Evolutionary conservation across 2,797 vertebrate species (phyloP), one percentile per base, ranked within the genome.

Genomic region (Ibycter americanus): DNA sequence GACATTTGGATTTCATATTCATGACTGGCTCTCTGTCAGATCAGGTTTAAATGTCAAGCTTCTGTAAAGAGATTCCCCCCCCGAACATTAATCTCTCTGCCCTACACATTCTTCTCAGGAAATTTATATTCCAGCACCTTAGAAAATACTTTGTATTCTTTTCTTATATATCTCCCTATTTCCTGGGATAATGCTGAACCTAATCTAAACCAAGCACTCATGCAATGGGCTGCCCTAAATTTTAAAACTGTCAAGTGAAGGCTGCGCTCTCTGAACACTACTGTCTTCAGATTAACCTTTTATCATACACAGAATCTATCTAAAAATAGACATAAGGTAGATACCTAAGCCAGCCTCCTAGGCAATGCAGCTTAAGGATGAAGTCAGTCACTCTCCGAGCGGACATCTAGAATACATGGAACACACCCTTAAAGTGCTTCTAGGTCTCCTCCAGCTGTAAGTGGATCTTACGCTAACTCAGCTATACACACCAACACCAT

Each of bases 1-100:
- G 23, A 90, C 72, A 88, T 81, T 70, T 83, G 18, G 38, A 91
- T 93, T 94, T 94, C 77, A 88, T 74, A 86, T 67, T 89, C 80
- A 47, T 88, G 55, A 66, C 54, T 77, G 51, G 12, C 58, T 93
- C 54, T 58, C 25, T 42, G 25, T 47, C 38, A 94, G 59, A 90
- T 11, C 29, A 71, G 17, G 36, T 90, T 92, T 87, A 90, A 91
- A 93, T 58, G 34, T 73, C 85, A 88, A 70, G 63, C 23, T 91
- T 66, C 72, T 83, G 34, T 44, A 47, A 56, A 80, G 31, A 83
- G 52, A 73, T 73, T 88, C 9, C 49, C 12, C 25, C 20, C 32
- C 22, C 2, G n/a, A 4, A 66, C 56, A 90, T 73, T 47, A 49
- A 58, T 81, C 63, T 79, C 80, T 91, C 46, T 80, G 7, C 4